Percentiles rank a stretch among this genome's conserved stretches.
Evolutionary conservation across 92 coral and sea anemone genomes (phyloP).

Genomic region (Blastomussa wellsi): DNA sequence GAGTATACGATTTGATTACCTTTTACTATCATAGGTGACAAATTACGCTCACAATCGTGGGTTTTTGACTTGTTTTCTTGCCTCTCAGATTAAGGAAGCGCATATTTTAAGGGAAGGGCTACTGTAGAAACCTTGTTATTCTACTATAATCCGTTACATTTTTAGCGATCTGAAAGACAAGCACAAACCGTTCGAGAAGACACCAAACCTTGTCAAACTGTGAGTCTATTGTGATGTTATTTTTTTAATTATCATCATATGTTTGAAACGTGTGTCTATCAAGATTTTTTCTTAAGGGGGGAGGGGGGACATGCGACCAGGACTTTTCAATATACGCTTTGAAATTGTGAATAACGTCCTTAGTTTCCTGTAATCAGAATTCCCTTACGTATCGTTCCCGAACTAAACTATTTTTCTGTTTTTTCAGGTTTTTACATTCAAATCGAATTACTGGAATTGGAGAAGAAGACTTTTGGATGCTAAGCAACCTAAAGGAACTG

Average conservation of each 20-base stretch:
- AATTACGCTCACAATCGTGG: too few species aligned
- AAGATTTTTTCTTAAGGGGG: background rate
- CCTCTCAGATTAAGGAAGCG: too few species aligned
- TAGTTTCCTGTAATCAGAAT: background rate
- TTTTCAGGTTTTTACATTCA: slow-evolving; percentile 67
- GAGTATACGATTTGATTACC: too few species aligned
- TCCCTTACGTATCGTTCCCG: background rate
- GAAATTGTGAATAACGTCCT: too few species aligned
- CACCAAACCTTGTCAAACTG: slow-evolving; percentile 65
- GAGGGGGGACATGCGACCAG: background rate
- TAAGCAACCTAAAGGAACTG: slow-evolving; percentile 66
- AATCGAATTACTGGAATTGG: slow-evolving; percentile 62
- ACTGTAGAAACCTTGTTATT: background rate
- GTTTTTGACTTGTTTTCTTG: too few species aligned
- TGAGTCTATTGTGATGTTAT: slow-evolving; percentile 48
- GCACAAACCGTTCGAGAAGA: slow-evolving; percentile 83
- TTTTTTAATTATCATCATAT: background rate
- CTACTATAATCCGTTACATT: background rate
- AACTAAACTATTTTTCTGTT: background rate
- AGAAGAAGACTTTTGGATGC: slow-evolving; percentile 81
- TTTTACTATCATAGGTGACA: too few species aligned
- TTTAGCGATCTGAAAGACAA: slow-evolving; percentile 66
- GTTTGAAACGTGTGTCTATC: background rate
- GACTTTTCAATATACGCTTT: background rate
- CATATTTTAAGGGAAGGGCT: background rate